Base-by-base conservation (phyloP, 2,797 vertebrate genomes). In the Melanotaenia trifasciata region DNA sequence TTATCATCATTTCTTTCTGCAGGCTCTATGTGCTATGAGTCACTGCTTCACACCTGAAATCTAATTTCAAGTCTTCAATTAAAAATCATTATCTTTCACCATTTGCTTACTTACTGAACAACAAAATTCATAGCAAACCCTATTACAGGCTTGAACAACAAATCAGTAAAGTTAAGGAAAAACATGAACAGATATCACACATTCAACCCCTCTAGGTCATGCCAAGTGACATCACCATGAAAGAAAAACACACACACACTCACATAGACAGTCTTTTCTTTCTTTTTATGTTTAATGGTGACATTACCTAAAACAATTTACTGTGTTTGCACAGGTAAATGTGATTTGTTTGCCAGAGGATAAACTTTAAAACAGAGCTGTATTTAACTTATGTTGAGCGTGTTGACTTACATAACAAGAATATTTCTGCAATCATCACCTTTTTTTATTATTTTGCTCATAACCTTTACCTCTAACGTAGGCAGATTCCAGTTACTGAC, bases 121-220 rank as follows among this genome's bases (percentile, higher is more conserved):
- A 83, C 74, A 87, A 77, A 87, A 91, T 84, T 91, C 74, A 86
- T 81, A 89, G 81, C 76, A 90, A 90, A 91, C 93, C 89, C 84
- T 64, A 88, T 92, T 92, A 91, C 20, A 57, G 71, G 47, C 72
- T 66, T 54, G 53, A 90, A 77, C 81, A 86, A 70, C 65, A 77
- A 88, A 90, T 92, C 85, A 85, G 91, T 90, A 64, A 77, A 81
- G 74, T 84, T 79, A 84, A 80, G 64, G 65, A 58, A 85, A 84
- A 86, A 81, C 78, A 61, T 76, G 78, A 84, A 75, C 54, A 67
- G 69, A 64, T 67, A 54, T 63, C 71, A 64, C 47, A 58, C 28
- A 53, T 64, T 76, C 45, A 51, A 47, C 53, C n/a, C 38, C 10
- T 63, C 26, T 10, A 5, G 35, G 57, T 33, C 60, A 35, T 32